Evolutionary conservation across 1,140 invertebrate genomes (phyloP).

Genomic region (Drosophila mauritiana): DNA sequence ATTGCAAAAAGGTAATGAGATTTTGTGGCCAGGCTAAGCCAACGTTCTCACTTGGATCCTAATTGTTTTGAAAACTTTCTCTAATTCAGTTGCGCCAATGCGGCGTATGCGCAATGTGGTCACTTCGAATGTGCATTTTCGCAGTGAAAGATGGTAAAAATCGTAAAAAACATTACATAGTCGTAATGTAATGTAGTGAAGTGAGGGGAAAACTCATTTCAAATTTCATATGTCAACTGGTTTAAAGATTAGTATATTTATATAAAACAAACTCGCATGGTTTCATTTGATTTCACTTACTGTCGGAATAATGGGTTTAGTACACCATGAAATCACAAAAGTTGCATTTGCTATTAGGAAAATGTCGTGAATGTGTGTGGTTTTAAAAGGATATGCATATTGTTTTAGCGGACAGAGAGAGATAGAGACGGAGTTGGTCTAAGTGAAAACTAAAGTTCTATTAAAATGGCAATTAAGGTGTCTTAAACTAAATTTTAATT

Average conservation of each 20-base stretch:
- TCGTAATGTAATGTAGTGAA: slow-evolving; percentile 19
- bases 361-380: slow-evolving; percentile 23
- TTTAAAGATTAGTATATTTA: slow-evolving; percentile 69
- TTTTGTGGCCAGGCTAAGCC: slow-evolving; percentile 5
- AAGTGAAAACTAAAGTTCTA: slow-evolving; percentile 45
- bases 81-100: slow-evolving; percentile 26
- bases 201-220: slow-evolving; percentile 48
- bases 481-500: slow-evolving; percentile 38
- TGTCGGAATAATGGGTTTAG: slow-evolving; percentile 21
- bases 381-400: background rate
- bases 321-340: slow-evolving; percentile 29
- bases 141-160: slow-evolving; percentile 84
- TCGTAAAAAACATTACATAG: slow-evolving; percentile 66
- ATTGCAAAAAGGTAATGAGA: slow-evolving; percentile 10
- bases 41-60: slow-evolving; percentile 20
- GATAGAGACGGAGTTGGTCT: slow-evolving; percentile 7
- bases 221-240: slow-evolving; percentile 83
- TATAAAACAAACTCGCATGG: slow-evolving; percentile 9
- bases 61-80: slow-evolving; percentile 5
- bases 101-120: slow-evolving; percentile 50
- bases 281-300: slow-evolving; percentile 21
- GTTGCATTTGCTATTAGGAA: slow-evolving; percentile 29
- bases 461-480: slow-evolving; percentile 36
- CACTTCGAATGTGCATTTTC: slow-evolving; percentile 83
- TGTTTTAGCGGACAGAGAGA: slow-evolving; percentile 32